Conservation (phyloP, 1,140 invertebrate genomes). For the Aethina tumida region DNA sequence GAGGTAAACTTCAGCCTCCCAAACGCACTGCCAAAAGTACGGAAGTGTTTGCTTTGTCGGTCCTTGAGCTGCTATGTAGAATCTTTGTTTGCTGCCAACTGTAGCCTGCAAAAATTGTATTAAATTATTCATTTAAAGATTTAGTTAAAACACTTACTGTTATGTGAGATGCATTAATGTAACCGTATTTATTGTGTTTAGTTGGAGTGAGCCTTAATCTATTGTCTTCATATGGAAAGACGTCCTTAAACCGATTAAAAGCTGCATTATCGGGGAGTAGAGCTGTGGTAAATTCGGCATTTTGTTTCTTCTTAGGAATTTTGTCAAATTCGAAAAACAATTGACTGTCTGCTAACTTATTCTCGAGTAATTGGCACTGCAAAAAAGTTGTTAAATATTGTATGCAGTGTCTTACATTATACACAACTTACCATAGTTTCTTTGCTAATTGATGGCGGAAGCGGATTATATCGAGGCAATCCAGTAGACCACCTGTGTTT, state of each 20-base stretch:
- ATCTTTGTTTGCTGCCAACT: constrained; percentile 62
- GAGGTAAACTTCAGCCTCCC: constrained; percentile 72
- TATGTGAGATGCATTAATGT: constrained; percentile 85
- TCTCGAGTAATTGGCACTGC: constrained; percentile 71
- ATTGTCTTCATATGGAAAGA: constrained; percentile 84
- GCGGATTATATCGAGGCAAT: constrained; percentile 51
- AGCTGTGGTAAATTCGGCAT: constrained; percentile 57
- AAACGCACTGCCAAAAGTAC: constrained; percentile 80
- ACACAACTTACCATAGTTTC: constrained; percentile 54
- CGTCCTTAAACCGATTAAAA: constrained; percentile 52
- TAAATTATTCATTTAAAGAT: constrained; percentile 4
- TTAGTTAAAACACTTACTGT: constrained; percentile 43
- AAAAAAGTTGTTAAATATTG: constrained; percentile 23
- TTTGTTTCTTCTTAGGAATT: constrained; percentile 67
- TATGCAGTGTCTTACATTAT: constrained; percentile 2
- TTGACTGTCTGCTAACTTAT: constrained; percentile 69
- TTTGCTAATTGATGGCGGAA: constrained; percentile 61
- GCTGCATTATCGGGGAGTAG: constrained; percentile 51
- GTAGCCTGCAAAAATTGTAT: constrained; percentile 44
- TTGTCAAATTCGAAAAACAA: constrained; percentile 81
- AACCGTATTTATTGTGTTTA: constrained; percentile 72
- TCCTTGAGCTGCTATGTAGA: constrained; percentile 77
- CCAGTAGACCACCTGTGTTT: constrained; percentile 57
- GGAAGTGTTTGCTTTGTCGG: constrained; percentile 50
- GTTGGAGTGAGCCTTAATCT: constrained; percentile 65